phyloP scores from a whole-genome alignment of 1,140 invertebrate species.

The Mizuhopecten yessoensis region DNA sequence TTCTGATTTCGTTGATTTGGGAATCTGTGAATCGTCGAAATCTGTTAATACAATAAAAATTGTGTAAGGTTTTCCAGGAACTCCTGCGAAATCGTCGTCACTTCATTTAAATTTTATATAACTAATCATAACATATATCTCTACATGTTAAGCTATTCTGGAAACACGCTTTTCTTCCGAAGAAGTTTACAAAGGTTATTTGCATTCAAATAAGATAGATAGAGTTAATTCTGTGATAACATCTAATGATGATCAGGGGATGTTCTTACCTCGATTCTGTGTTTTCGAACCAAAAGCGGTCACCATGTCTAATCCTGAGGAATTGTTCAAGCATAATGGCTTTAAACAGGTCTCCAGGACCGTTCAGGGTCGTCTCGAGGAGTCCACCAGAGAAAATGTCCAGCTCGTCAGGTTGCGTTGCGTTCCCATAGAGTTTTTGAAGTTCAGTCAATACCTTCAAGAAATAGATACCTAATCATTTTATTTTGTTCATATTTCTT shows the following conservation, averaged over 20 bases:
- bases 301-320: constrained; percentile 93
- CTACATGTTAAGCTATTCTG: too few species aligned
- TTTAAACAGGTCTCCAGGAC: constrained; percentile 92
- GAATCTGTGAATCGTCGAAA: constrained; percentile 55
- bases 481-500: too few species aligned
- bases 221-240: too few species aligned
- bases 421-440: background rate
- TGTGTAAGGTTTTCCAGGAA: background rate
- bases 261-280: constrained; percentile 82
- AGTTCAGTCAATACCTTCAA: constrained; percentile 8
- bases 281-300: constrained; percentile 99
- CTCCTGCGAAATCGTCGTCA: background rate
- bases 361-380: constrained; percentile 91
- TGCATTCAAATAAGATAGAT: too few species aligned
- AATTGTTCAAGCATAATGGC: constrained; percentile 97
- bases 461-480: too few species aligned
- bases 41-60: constrained; percentile 64
- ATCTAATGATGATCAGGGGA: too few species aligned
- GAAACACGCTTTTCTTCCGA: too few species aligned
- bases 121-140: too few species aligned
- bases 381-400: constrained; percentile 98
- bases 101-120: too few species aligned
- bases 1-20: constrained; percentile 67
- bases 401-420: constrained; percentile 50
- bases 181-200: too few species aligned